Base-by-base conservation (phyloP, 2,113 vertebrate species). In the Grantiella picta region DNA sequence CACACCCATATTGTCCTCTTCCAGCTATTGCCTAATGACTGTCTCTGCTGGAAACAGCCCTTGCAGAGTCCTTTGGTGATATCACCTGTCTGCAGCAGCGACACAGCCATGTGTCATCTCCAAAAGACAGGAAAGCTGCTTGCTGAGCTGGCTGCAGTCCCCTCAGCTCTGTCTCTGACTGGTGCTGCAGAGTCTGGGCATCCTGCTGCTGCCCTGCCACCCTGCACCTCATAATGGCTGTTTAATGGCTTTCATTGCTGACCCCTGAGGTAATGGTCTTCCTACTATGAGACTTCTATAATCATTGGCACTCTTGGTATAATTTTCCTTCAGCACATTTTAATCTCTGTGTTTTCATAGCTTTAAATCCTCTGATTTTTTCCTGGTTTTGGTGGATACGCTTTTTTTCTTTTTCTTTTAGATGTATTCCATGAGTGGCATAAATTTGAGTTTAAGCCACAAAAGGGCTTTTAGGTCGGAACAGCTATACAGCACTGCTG, bases 181-280 rank as follows among this genome's bases (percentile, higher is more conserved):
- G 1, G 8, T 11, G 2, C 72, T 18, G 17, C 11, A 23, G 47
- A 42, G 19, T 5, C 18, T 15, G 21, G 21, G 11, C 23, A 12
- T 59, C 63, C 82, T 11, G 12, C 68, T 15, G 8, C 52, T 7
- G 2, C 38, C 65, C 65, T 4, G 0, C 31, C 5, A 0, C 4
- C 1, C 54, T 75, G 56, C 5, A 3, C 22, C 40, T 18, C 0
- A 0, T 13, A 7, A 22, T 13, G 53, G 35, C 53, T 64, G 44
- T 15, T 36, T 36, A 15, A 23, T 14, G 35, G 4, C 49, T 93
- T 63, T 57, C 49, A 18, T 25, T 10, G 22, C 52, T 49, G 50
- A 44, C 16, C 10, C 36, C 28, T 0, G 2, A 49, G 14, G 12
- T 68, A 49, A 40, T 49, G 22, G 19, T 45, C 61, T 45, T 89